Percentiles rank a stretch among this genome's conserved stretches.
phyloP scores from a whole-genome alignment of 2,113 vertebrate genomes.

The Fukomys damarensis region DNA sequence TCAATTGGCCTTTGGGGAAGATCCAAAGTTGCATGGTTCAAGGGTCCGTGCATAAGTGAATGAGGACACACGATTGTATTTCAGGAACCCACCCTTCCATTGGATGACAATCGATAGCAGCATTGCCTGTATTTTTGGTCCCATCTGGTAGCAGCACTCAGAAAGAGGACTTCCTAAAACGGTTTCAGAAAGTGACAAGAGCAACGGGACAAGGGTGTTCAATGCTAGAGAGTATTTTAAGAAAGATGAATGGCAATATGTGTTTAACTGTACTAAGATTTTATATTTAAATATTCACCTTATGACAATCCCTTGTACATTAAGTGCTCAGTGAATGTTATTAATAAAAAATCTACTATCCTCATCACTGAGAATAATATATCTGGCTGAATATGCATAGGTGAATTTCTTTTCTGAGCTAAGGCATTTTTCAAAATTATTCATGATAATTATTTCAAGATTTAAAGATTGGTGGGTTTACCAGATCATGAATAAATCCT shows the following conservation, averaged over 20 bases:
- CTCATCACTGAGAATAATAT: not conserved
- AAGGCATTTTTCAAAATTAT: not conserved
- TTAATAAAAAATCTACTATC: not conserved
- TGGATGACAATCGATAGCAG: not conserved
- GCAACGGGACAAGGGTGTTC: not conserved
- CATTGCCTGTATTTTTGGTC: not conserved
- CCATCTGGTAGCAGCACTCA: not conserved
- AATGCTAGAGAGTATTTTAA: not conserved
- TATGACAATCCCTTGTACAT: not conserved
- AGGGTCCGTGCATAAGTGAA: not conserved
- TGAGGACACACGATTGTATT: not conserved
- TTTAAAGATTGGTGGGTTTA: not conserved
- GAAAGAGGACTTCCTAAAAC: no score
- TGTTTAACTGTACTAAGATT: not conserved
- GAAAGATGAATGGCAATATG: not conserved
- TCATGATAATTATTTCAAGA: not conserved
- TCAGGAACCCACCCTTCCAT: not conserved
- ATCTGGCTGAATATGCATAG: not conserved
- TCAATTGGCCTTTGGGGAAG: not conserved
- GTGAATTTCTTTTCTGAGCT: not conserved
- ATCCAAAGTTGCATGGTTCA: not conserved
- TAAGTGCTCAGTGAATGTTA: not conserved
- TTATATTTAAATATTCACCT: not conserved
- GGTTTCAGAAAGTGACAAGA: not conserved
- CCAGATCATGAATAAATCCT: not conserved